Conservation (phyloP, 2,797 vertebrate genomes). For the Falco biarmicus region DNA sequence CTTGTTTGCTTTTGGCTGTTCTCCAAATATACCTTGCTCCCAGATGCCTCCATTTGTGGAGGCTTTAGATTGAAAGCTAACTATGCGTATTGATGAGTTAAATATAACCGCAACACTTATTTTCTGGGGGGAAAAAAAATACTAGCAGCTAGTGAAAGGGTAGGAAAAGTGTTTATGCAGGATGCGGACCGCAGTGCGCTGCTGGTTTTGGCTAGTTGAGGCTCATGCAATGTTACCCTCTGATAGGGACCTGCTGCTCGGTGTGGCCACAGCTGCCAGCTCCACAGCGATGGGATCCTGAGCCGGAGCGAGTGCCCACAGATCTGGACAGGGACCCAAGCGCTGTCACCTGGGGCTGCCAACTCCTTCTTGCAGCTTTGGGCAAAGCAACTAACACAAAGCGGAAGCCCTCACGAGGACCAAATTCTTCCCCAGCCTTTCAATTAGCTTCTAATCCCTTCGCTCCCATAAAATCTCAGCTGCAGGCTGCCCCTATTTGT, state of each 20-base stretch:
- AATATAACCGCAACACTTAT: fast-evolving
- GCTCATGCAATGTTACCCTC: background rate
- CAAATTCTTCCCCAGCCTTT: background rate
- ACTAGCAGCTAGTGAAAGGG: background rate
- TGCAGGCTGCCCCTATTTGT: conserved; percentile 13
- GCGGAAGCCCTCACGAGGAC: background rate
- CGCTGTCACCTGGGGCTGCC: background rate
- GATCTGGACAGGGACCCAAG: background rate
- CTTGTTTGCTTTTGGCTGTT: background rate
- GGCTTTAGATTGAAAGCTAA: background rate
- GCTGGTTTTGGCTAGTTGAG: background rate
- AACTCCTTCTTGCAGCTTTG: background rate
- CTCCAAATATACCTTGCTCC: background rate
- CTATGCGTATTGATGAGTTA: fast-evolving
- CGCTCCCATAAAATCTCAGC: conserved; percentile 8
- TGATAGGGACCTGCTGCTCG: background rate
- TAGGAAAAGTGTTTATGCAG: background rate
- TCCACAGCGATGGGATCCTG: background rate
- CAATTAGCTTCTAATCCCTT: conserved; percentile 10
- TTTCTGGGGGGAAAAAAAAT: fast-evolving
- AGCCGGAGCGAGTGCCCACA: fast-evolving
- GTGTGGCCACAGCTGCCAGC: background rate
- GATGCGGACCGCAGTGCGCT: fast-evolving
- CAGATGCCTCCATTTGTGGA: background rate
- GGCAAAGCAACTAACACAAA: background rate